These are phyloP conservation scores for Chionoecetes opilio DNA, from an alignment of 1,140 invertebrate genomes.

Conservation along the genomic window DNA sequence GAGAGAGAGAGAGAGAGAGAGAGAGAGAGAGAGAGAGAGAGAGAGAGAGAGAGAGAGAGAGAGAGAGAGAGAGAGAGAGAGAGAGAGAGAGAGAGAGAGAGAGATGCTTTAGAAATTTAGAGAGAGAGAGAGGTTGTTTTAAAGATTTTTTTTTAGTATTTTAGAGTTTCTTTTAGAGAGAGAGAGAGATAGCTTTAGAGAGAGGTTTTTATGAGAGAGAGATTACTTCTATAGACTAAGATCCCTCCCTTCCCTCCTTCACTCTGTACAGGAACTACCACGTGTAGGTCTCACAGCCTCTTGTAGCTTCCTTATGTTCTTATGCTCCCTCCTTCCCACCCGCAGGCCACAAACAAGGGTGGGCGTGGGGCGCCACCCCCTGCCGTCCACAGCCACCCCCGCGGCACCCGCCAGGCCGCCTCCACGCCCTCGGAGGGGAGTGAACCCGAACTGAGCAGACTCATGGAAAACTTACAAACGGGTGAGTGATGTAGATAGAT, in stretches of 20 bases:
- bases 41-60: slow-evolving; percentile 10
- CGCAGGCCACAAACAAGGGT: neutral
- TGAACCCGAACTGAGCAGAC: slow-evolving; percentile 68
- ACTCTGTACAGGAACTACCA: no score
- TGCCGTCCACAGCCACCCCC: neutral
- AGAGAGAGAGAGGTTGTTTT: neutral
- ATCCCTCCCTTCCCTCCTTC: neutral
- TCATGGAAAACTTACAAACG: slow-evolving; percentile 63
- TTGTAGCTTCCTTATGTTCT: neutral
- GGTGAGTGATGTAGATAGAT: no score
- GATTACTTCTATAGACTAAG: neutral
- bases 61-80: neutral
- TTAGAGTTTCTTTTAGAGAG: slow-evolving; percentile 7
- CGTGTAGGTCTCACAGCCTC: no score
- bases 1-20: slow-evolving; percentile 21
- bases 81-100: neutral
- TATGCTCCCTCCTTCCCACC: neutral
- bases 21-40: slow-evolving; percentile 27
- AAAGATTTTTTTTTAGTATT: no score
- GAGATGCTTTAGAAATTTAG: neutral
- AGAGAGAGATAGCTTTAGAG: slow-evolving; percentile 40
- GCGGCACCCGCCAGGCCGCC: neutral
- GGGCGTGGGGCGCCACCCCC: neutral
- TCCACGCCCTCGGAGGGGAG: slow-evolving; percentile 74
- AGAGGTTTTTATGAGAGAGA: neutral